phyloP scores from a whole-genome alignment of 2,888 invertebrate species.

The Eremobia ochroleuca region DNA sequence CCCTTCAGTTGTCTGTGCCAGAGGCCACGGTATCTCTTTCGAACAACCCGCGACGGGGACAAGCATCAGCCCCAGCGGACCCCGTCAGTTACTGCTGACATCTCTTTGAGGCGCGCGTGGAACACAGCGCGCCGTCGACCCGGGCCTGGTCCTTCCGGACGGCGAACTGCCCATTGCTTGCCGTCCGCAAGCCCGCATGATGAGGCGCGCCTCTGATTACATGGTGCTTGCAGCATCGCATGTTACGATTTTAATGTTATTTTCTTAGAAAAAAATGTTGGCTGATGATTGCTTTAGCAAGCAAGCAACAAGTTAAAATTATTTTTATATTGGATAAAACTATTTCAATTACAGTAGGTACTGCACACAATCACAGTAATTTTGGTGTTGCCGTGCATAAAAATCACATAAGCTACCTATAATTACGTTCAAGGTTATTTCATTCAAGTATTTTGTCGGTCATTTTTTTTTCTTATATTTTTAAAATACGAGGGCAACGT shows the following conservation, averaged over 20 bases:
- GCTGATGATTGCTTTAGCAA: constrained; percentile 9
- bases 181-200: too few relatives aligned
- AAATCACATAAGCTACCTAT: constrained; percentile 34
- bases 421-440: constrained; percentile 29
- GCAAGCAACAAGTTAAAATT: constrained; percentile 11
- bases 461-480: too few relatives aligned
- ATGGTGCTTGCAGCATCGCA: not conserved
- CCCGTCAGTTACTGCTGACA: too few relatives aligned
- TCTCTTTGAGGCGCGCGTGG: too few relatives aligned
- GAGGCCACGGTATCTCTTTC: too few relatives aligned
- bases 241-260: not conserved
- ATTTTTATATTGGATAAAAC: constrained; percentile 18
- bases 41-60: too few relatives aligned
- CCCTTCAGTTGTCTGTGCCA: too few relatives aligned
- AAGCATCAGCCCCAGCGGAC: too few relatives aligned
- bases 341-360: constrained; percentile 40
- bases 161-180: too few relatives aligned
- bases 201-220: not conserved
- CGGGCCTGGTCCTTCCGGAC: too few relatives aligned
- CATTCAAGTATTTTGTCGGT: constrained; percentile 7
- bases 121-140: too few relatives aligned
- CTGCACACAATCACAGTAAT: constrained; percentile 27
- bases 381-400: constrained; percentile 33
- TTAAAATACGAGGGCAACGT: too few relatives aligned
- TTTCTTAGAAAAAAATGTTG: not conserved